Percentiles rank a stretch among this genome's conserved stretches.
Conservation (phyloP, 1,140 invertebrate genomes). For the Pogonomyrmex barbatus region DNA sequence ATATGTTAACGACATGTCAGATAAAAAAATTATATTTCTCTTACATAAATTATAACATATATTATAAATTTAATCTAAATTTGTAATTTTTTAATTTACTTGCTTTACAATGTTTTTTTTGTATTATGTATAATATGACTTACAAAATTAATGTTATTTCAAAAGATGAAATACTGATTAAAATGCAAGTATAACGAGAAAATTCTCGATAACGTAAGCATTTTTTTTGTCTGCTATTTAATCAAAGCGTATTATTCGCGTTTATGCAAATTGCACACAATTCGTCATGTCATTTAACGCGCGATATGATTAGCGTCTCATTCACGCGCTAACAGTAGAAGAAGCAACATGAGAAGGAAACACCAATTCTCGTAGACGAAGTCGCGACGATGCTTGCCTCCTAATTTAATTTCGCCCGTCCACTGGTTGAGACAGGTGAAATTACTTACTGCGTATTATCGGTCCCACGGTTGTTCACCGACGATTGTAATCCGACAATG, state of each 20-base stretch:
- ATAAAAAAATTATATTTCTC: no score
- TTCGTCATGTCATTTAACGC: conserved; percentile 45
- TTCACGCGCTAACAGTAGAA: neutral
- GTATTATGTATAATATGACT: neutral
- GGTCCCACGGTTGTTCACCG: conserved; percentile 26
- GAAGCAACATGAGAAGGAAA: conserved; percentile 43
- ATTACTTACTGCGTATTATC: conserved; percentile 59
- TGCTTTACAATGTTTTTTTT: neutral
- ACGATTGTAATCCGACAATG: conserved; percentile 1
- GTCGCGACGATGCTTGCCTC: conserved; percentile 39
- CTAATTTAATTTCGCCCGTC: conserved; percentile 70
- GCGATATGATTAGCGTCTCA: conserved; percentile 47
- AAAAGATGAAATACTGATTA: neutral
- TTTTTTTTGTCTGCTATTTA: conserved; percentile 29
- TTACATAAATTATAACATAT: no score
- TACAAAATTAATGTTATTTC: conserved; percentile 14
- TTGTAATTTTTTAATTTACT: neutral
- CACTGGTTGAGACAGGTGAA: conserved; percentile 45
- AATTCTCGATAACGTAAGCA: no score
- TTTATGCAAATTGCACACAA: conserved; percentile 48
- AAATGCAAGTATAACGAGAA: neutral
- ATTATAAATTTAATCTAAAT: neutral
- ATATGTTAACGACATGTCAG: neutral
- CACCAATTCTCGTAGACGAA: conserved; percentile 47
- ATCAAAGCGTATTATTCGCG: conserved; percentile 45